Evolutionary conservation across 2,888 invertebrate genomes (phyloP).

Genomic region (Psylliodes chrysocephalus): DNA sequence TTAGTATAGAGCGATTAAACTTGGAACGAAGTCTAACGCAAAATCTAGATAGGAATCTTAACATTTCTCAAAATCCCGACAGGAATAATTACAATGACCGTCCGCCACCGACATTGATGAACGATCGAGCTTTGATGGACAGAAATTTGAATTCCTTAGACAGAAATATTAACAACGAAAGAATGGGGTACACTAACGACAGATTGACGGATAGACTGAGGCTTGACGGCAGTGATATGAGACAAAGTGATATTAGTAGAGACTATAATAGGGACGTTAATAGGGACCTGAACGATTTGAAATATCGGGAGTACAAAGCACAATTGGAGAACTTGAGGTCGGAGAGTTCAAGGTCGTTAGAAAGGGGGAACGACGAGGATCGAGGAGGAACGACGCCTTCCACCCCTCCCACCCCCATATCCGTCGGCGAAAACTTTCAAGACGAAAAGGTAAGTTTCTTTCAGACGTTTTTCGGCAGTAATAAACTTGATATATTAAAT

Average conservation of each 20-base stretch:
- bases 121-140: constrained; percentile 55
- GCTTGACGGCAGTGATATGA: constrained; percentile 47
- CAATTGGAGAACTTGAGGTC: constrained; percentile 62
- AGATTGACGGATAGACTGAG: constrained; percentile 44
- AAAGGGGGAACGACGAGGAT: constrained; percentile 50
- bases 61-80: constrained; percentile 45
- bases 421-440: constrained; percentile 64
- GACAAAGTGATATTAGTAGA: constrained; percentile 44
- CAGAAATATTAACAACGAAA: constrained; percentile 48
- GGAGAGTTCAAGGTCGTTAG: constrained; percentile 56
- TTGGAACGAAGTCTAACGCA: constrained; percentile 57
- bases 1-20: constrained; percentile 58
- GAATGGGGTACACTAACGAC: constrained; percentile 41
- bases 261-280: constrained; percentile 44
- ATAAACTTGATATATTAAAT: constrained; percentile 5
- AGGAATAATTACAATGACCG: constrained; percentile 41
- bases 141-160: constrained; percentile 55
- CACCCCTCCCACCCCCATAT: constrained; percentile 65
- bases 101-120: constrained; percentile 30
- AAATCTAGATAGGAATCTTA: constrained; percentile 52
- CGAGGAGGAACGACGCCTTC: constrained; percentile 62
- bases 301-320: constrained; percentile 63
- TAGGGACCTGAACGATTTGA: constrained; percentile 58
- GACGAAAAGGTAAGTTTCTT: constrained; percentile 62
- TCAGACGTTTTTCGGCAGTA: not conserved